Evolutionary conservation across 2,888 invertebrate species (phyloP), one percentile per base, ranked within the genome.

Genomic region (Melipona bicolor): DNA sequence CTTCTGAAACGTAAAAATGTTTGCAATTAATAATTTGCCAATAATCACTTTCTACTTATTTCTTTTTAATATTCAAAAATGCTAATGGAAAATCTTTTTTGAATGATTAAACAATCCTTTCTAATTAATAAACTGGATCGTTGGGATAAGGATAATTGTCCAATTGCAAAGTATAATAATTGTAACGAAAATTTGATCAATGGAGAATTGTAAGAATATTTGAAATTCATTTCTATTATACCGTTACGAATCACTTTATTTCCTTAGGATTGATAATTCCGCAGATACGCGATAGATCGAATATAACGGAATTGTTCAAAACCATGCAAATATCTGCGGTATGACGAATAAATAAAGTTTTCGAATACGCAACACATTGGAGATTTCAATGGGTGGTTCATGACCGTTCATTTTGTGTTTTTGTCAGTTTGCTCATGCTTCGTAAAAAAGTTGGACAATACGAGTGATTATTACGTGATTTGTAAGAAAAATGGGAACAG

Each of bases 301-400:
- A 84, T 68, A 71, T 85, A 90, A 90, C 87, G 88, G 86, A 85
- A 64, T 70, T 77, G 67, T 73, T 78, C 74, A 65, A 87, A 90
- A 87, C 77, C 76, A 70, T 73, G 43, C 78, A 65, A 61, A 56
- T 71, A 43, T 43, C 9, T 43, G 43, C 9, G 43, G 43, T 43
- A 77, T 75, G 61, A 83, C 62, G 75, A 52, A 77, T 75, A 86
- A 67, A 67, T 68, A 43, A 27, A 69, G 73, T 79, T 67, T 17
- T 19, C 67, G 50, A 68, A n/a, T 62, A 36, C 50, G 24, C 61
- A 43, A 81, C 9, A 61, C 56, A 21, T 61, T 3, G 27, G 11
- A 15, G 65, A 71, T 69, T 43, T 50, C 9, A 36, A 64, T 9
- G n/a, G 36, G 54, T n/a, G 43, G 6, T 21, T n/a, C 13, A 50